Conservation (phyloP, 2,113 vertebrate species). For the Sitta europaea region DNA sequence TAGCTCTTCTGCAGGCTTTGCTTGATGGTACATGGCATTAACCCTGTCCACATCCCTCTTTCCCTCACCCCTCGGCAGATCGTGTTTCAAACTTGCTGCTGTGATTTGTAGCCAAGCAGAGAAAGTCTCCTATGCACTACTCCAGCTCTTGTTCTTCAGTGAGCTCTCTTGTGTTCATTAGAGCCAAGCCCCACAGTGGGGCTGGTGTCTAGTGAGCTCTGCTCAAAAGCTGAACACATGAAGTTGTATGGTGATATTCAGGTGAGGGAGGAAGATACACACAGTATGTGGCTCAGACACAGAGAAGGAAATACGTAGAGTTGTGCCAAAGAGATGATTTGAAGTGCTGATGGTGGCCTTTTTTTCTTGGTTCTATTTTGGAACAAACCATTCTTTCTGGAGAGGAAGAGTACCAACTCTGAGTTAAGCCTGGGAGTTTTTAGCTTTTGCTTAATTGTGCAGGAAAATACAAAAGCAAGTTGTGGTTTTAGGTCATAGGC, state of each 20-base stretch:
- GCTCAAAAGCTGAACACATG: background rate
- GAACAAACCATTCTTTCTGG: background rate
- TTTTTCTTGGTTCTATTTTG: background rate
- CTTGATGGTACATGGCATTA: background rate
- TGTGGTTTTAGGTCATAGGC: background rate
- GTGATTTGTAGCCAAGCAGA: background rate
- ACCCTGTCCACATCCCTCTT: background rate
- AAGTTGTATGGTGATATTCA: background rate
- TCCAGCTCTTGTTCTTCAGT: background rate
- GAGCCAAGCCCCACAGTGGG: fast-evolving
- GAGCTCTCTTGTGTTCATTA: background rate
- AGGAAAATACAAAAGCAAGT: background rate
- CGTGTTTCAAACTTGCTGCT: background rate
- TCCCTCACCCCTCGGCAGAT: background rate
- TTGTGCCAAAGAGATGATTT: background rate
- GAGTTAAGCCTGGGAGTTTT: background rate
- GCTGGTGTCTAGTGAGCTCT: background rate
- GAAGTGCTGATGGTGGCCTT: background rate
- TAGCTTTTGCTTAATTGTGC: background rate
- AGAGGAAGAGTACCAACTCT: background rate
- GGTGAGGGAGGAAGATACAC: background rate
- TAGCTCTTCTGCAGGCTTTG: background rate
- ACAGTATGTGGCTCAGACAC: background rate
- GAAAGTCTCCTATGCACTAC: background rate
- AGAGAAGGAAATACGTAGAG: background rate